These are phyloP conservation scores for Bombus cullumanus DNA, from an alignment of 1,140 invertebrate genomes.

Conservation along the genomic window DNA sequence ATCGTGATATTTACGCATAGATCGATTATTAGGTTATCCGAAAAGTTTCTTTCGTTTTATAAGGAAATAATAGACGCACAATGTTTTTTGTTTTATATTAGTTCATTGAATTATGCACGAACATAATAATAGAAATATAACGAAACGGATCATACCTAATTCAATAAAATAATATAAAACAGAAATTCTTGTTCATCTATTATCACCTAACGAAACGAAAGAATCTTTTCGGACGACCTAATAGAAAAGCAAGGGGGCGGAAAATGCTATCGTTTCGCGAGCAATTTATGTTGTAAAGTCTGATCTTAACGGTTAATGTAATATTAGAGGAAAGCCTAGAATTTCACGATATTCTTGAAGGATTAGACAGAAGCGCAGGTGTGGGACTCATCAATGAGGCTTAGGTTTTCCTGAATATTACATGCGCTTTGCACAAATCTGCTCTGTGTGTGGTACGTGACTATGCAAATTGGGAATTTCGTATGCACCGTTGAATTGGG, in stretches of 20 bases:
- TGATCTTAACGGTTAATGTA: background rate
- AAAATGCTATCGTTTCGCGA: background rate
- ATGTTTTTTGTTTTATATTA: too few relatives aligned
- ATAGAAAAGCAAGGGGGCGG: background rate
- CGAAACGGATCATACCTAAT: too few relatives aligned
- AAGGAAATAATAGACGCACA: too few relatives aligned
- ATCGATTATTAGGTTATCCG: too few relatives aligned
- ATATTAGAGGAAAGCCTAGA: background rate
- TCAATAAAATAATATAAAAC: too few relatives aligned
- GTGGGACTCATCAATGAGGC: background rate
- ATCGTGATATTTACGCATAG: too few relatives aligned
- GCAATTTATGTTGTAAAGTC: background rate
- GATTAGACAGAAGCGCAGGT: background rate
- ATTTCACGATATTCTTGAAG: background rate
- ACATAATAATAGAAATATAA: too few relatives aligned
- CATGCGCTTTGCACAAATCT: background rate
- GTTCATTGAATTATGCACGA: too few relatives aligned
- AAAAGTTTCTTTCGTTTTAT: too few relatives aligned
- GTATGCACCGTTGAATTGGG: background rate
- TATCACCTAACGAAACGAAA: too few relatives aligned
- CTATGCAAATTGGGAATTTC: background rate
- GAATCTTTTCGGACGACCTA: too few relatives aligned
- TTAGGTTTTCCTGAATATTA: slow-evolving; percentile 8
- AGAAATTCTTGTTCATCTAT: too few relatives aligned
- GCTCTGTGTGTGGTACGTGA: background rate